Evolutionary conservation across 2,797 vertebrate genomes (phyloP).

Genomic region (Caiman crocodilus): DNA sequence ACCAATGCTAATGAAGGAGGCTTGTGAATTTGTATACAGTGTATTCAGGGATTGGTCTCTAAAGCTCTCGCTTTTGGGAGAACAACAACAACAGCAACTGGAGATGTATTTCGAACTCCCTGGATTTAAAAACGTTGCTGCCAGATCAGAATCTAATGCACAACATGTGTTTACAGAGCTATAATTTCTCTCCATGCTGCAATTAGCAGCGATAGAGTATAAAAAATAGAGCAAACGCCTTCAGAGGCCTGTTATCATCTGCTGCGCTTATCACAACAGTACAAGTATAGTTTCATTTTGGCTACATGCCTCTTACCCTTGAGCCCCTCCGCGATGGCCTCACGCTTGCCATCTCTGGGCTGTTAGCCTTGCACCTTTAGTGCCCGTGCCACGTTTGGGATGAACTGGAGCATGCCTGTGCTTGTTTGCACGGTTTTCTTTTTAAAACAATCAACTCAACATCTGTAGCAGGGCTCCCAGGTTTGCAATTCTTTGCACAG

Average conservation of each 20-base stretch:
- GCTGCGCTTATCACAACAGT: slow-evolving; percentile 50
- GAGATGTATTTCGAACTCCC: slow-evolving; percentile 66
- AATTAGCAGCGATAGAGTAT: slow-evolving; percentile 62
- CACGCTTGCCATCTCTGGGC: too few species aligned
- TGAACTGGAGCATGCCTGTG: background rate
- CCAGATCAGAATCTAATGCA: slow-evolving; percentile 76
- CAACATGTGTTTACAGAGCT: slow-evolving; percentile 73
- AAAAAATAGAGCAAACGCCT: slow-evolving; percentile 66
- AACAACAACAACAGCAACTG: slow-evolving; percentile 36
- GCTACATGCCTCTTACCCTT: slow-evolving; percentile 49
- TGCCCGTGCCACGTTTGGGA: too few species aligned
- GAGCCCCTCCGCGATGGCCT: too few species aligned
- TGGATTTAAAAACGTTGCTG: slow-evolving; percentile 67
- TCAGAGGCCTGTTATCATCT: slow-evolving; percentile 66
- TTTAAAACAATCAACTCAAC: background rate
- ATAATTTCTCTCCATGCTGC: slow-evolving; percentile 55
- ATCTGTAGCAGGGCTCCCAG: background rate
- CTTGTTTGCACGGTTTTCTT: background rate
- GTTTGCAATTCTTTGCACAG: background rate
- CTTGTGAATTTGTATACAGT: background rate
- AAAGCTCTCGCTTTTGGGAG: slow-evolving; percentile 52
- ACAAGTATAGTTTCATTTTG: slow-evolving; percentile 36
- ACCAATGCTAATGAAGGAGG: slow-evolving; percentile 8
- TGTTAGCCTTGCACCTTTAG: too few species aligned
- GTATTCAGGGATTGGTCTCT: background rate